phyloP scores from a whole-genome alignment of 1,140 invertebrate species.

The Drosophila kikkawai region DNA sequence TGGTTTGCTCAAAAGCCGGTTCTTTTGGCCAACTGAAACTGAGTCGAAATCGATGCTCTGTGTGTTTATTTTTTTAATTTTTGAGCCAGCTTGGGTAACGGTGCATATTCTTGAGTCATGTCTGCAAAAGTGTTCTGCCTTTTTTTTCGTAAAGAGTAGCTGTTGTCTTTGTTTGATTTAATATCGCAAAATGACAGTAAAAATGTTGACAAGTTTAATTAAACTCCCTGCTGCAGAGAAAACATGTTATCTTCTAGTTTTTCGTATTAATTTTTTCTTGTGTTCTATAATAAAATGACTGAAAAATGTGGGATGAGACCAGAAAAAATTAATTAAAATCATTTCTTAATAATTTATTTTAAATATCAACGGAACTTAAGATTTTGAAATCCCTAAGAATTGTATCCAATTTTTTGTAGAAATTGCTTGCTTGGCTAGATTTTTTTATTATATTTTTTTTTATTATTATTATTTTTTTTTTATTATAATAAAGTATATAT shows the following conservation, averaged over 20 bases:
- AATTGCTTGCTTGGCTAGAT: too few relatives aligned
- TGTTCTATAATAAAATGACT: background rate
- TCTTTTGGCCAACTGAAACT: constrained; percentile 40
- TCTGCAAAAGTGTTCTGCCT: background rate
- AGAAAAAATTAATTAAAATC: too few relatives aligned
- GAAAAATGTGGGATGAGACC: too few relatives aligned
- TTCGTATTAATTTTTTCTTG: background rate
- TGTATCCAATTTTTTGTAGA: too few relatives aligned
- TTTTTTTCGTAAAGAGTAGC: constrained; percentile 28
- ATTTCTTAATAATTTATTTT: too few relatives aligned
- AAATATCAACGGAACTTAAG: too few relatives aligned
- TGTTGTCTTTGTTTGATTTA: constrained; percentile 31
- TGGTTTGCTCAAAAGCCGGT: constrained; percentile 42
- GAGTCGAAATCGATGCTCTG: constrained; percentile 9
- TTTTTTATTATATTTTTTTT: too few relatives aligned
- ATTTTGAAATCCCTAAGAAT: too few relatives aligned
- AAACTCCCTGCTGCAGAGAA: background rate
- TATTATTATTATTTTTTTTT: too few relatives aligned
- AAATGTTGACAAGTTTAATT: constrained; percentile 9
- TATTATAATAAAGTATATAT: too few relatives aligned
- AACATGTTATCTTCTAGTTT: background rate
- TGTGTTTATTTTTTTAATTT: constrained; percentile 10
- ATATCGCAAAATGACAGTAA: background rate
- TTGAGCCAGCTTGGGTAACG: constrained; percentile 51
- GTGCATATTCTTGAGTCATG: constrained; percentile 69